These are phyloP conservation scores for Acanthococcus lagerstroemiae DNA, from an alignment of 2,888 invertebrate genomes.

Conservation along the genomic window DNA sequence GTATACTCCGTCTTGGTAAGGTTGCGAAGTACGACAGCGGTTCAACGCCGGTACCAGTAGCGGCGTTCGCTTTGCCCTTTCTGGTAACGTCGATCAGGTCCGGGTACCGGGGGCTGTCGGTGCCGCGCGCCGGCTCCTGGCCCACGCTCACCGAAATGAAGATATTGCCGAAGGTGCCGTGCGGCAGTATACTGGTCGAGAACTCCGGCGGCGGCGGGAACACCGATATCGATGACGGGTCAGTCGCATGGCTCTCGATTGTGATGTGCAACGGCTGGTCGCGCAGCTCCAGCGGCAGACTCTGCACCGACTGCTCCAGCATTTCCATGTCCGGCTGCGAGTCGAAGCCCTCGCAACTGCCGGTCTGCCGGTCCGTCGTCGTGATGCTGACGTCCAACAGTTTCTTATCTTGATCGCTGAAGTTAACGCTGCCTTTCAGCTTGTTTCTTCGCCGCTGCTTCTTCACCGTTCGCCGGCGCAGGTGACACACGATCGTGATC, in stretches of 20 bases:
- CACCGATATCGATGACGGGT: slow-evolving; percentile 37
- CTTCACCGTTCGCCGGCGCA: slow-evolving; percentile 39
- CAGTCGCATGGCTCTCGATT: slow-evolving; percentile 44
- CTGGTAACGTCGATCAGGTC: slow-evolving; percentile 34
- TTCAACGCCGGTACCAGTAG: slow-evolving; percentile 40
- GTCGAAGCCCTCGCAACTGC: slow-evolving; percentile 56
- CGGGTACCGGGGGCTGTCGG: slow-evolving; percentile 34
- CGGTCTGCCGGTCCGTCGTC: slow-evolving; percentile 42
- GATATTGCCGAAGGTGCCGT: slow-evolving; percentile 56
- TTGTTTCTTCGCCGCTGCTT: slow-evolving; percentile 47
- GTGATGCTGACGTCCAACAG: slow-evolving; percentile 69
- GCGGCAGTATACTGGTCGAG: slow-evolving; percentile 45
- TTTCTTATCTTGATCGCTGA: slow-evolving; percentile 81
- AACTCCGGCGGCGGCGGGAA: slow-evolving; percentile 51
- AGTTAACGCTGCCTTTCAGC: slow-evolving; percentile 69
- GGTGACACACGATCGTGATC: slow-evolving; percentile 42
- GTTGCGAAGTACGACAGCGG: slow-evolving; percentile 43
- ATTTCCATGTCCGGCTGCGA: slow-evolving; percentile 51
- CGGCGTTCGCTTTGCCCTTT: slow-evolving; percentile 35
- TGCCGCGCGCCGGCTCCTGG: slow-evolving; percentile 54
- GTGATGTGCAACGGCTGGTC: slow-evolving; percentile 46
- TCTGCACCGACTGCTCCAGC: slow-evolving; percentile 40
- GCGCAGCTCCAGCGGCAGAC: slow-evolving; percentile 39
- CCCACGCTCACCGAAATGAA: slow-evolving; percentile 72
- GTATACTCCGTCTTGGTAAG: slow-evolving; percentile 43